Evolutionary conservation across 1,140 invertebrate genomes (phyloP), one percentile per base, ranked within the genome.

Genomic region (Anoplophora glabripennis): DNA sequence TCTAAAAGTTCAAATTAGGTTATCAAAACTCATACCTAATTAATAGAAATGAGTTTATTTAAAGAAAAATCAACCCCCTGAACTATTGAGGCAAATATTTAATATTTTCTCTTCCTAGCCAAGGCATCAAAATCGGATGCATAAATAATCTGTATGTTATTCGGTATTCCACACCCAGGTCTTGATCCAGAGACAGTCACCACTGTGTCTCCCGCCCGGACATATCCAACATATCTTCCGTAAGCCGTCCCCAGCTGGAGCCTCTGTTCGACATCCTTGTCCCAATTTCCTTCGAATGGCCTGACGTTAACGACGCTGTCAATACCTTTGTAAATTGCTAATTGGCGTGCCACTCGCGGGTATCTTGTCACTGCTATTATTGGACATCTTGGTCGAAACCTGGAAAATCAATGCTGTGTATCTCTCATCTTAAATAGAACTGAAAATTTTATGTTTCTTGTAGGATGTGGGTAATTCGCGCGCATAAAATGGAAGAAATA

Each of bases 341-440:
- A 78, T 71, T 90, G 86, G 47, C 90, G 77, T 5, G 90, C 89
- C 11, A 87, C 83, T 65, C 83, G 80, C 0, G 78, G 79, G 63
- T 86, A 82, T 63, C 92, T 77, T 0, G 92, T 93, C 5, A 96
- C 82, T 5, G 89, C 86, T 57, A 96, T 82, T 40, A 96, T 89
- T 0, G 93, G 92, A 73, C 92, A 93, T 42, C 88, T 77, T 3
- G 93, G 92, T 55, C 86, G 79, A 74, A 90, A 94, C 61, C 88
- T 89, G 14, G 11, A 9, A 42, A 44, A 34, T 34, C 7, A 34
- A n/a, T 4, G 10, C n/a, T 12, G 11, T 34, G 9, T 33, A 48
- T 28, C n/a, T n/a, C n/a, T 28, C 21, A 28, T 28, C 21, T 28
- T 28, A 28, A 2, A 48, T 33, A 48, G 33, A 28, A 48, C 33